phyloP scores from a whole-genome alignment of 1,140 invertebrate genomes.

The Cheumatopsyche charites region DNA sequence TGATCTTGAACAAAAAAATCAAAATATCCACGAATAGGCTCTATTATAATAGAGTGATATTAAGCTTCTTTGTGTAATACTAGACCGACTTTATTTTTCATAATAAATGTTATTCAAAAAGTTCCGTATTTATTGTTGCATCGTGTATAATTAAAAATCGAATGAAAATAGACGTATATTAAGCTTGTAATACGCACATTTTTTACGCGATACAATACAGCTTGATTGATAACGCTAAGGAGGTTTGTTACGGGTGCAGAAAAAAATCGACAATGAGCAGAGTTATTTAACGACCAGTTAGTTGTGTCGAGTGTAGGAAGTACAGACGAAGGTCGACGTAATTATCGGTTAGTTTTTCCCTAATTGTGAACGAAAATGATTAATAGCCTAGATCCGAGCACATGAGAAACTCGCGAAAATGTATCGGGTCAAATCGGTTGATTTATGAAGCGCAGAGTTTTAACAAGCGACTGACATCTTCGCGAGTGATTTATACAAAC shows the following conservation, averaged over 20 bases:
- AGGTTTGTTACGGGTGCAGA: neutral
- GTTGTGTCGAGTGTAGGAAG: slow-evolving; percentile 4
- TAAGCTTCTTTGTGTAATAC: no score
- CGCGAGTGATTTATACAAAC: slow-evolving; percentile 16
- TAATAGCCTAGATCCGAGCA: slow-evolving; percentile 2
- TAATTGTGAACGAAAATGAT: slow-evolving; percentile 25
- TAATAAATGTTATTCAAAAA: no score
- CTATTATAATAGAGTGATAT: no score
- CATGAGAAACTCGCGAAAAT: slow-evolving; percentile 20
- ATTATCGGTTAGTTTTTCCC: slow-evolving; percentile 24
- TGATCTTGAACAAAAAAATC: no score
- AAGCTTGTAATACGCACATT: no score
- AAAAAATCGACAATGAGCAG: neutral
- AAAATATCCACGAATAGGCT: no score
- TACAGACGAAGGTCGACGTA: slow-evolving; percentile 3
- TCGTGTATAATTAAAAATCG: slow-evolving; percentile 20
- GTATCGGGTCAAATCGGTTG: slow-evolving; percentile 19
- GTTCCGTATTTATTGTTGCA: no score
- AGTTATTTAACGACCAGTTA: slow-evolving; percentile 5
- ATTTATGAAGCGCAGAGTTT: slow-evolving; percentile 10
- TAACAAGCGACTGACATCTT: slow-evolving; percentile 25
- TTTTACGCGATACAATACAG: neutral
- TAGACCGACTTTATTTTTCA: no score
- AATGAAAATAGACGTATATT: neutral
- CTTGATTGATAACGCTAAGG: slow-evolving; percentile 6